Base-by-base conservation (phyloP, 1,140 invertebrate genomes). In the Bombyx mandarina region DNA sequence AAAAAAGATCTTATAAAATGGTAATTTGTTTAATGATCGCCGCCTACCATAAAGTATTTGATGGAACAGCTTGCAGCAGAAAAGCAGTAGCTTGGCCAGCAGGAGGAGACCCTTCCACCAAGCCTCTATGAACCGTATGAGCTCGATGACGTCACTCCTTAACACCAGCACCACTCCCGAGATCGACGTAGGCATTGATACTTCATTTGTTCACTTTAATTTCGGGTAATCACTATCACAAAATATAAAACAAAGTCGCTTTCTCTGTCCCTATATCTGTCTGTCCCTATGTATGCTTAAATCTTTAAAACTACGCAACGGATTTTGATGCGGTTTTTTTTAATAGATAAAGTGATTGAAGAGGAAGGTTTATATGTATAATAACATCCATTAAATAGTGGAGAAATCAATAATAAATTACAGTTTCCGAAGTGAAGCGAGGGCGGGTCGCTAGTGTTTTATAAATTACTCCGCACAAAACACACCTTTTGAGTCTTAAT, bases 21-120 rank as follows among this genome's bases (percentile, higher is more conserved):
- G 0, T 35, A 0, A 5, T 35, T 35, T 35, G 26, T 35, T 22
- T 22, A 8, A 9, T 45, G 51, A 18, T 58, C 43, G 26, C 55
- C 52, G 56, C 68, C 45, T 57, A 86, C 79, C 79, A 72, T 70
- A 73, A 45, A 76, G 22, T 52, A 75, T 56, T 54, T 73, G 65
- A 43, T 78, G 74, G 18, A 82, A 61, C 45, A 78, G 44, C 42
- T 69, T 60, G 55, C 65, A 81, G 63, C 72, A 75, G 59, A 62
- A 70, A 1, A 79, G 45, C 53, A 82, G 52, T 18, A 86, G 64
- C 22, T 69, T 62, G 8, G 69, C 76, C 8, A 82, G 54, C 10
- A 82, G 58, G 52, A 84, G 55, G 43, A 84, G 26, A 7, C 65
- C 72, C 42, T 74, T 65, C 81, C 81, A 84, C 77, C 77, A 83